phyloP scores from a whole-genome alignment of 2,113 vertebrate genomes.

The Piaya cayana region DNA sequence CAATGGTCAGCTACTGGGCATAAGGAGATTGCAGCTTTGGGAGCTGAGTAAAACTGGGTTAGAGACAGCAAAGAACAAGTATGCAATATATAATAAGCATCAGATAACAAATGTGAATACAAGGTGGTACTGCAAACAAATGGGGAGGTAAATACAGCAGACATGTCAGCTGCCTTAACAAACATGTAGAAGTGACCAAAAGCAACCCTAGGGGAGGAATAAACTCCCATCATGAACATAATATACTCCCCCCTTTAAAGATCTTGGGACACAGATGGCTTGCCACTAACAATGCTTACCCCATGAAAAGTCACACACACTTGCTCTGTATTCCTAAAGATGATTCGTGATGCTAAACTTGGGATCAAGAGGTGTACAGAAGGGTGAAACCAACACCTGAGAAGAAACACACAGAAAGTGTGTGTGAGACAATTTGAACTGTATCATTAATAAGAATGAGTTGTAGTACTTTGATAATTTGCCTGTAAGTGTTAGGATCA shows the following conservation, averaged over 20 bases:
- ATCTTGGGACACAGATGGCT: background rate
- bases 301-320: background rate
- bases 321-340: background rate
- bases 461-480: background rate
- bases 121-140: background rate
- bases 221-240: background rate
- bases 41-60: background rate
- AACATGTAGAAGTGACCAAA: background rate
- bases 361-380: background rate
- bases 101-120: background rate
- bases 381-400: background rate
- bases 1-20: background rate
- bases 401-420: background rate
- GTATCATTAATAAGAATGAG: background rate
- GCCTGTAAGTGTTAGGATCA: background rate
- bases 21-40: background rate
- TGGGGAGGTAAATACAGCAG: background rate
- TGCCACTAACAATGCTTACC: fast-evolving
- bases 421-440: fast-evolving
- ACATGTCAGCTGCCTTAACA: background rate
- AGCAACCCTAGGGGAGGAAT: background rate
- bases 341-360: background rate
- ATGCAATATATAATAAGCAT: background rate
- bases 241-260: background rate
- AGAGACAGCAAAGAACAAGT: background rate